Evolutionary conservation across 1,140 invertebrate genomes (phyloP), one percentile per base, ranked within the genome.

Genomic region (Halotydeus destructor): DNA sequence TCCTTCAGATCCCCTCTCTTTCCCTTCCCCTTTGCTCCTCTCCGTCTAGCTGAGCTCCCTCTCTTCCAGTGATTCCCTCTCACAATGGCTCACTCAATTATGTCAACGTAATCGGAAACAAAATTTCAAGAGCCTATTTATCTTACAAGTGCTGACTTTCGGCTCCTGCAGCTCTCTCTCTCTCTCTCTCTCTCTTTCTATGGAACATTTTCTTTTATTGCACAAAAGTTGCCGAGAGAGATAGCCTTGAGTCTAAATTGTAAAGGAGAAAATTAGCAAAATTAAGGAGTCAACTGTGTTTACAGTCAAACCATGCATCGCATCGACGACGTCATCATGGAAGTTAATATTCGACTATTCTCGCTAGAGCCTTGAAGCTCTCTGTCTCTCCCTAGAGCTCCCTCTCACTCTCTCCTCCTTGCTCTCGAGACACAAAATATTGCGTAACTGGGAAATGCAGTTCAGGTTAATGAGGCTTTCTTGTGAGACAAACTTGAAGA

Each of bases 41-140:
- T 16, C 14, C 21, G 14, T n/a, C 8, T 30, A 8, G 27, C 8
- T n/a, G 27, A 9, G 27, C n/a, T 9, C n/a, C 28, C 9, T 11
- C 28, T 30, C 28, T 11, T 9, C n/a, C 28, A n/a, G 28, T 30
- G 9, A 9, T 9, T n/a, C n/a, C n/a, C 9, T 30, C n/a, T 8
- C 38, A 8, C 38, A 39, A 18, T 28, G 19, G n/a, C 38, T 39
- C 5, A 9, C 18, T 39, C 19, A 18, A 39, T 39, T 39, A 30
- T 32, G 38, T 39, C 38, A 30, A 39, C 31, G 22, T 12, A 6
- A 39, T 18, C 31, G 38, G 31, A 30, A 39, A 39, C 31, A 24
- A 30, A 24, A 39, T 39, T 39, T 39, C 31, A 39, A 18, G 9
- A 30, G 38, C 5, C 31, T 39, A 39, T 39, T 39, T 39, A 30